Conservation (phyloP, 2,797 vertebrate species). For the Oreonectes daqikongensis region DNA sequence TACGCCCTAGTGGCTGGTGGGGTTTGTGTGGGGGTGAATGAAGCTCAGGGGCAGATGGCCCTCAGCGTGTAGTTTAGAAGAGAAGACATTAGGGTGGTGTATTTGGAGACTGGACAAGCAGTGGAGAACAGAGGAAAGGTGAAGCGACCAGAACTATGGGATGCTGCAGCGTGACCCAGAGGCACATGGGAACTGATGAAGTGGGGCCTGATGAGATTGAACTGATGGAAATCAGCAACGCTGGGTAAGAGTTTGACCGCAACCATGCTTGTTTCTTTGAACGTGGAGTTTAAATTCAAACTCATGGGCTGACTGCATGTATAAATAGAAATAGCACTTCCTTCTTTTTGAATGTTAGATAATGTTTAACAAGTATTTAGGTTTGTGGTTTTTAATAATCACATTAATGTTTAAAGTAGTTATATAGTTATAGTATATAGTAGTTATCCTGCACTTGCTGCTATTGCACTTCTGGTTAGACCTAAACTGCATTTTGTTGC, state of each 20-base stretch:
- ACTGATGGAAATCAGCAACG: conserved; percentile 73
- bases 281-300: not conserved
- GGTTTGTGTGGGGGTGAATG: conserved; percentile 62
- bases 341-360: conserved; percentile 40
- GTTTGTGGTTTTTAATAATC: not conserved
- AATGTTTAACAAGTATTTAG: conserved; percentile 27
- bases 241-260: conserved; percentile 72
- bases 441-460: no score
- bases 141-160: conserved; percentile 73
- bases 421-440: no score
- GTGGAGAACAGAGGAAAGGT: conserved; percentile 27
- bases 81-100: conserved; percentile 46
- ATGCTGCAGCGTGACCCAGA: conserved; percentile 83
- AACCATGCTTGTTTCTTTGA: not conserved
- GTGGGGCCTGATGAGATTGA: conserved; percentile 82
- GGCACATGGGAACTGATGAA: conserved; percentile 75
- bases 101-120: conserved; percentile 12
- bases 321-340: conserved; percentile 9
- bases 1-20: conserved; percentile 54
- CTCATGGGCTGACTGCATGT: not conserved
- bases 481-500: no score
- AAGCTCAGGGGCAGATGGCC: conserved; percentile 71
- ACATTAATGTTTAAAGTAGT: not conserved
- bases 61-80: conserved; percentile 62
- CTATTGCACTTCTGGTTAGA: no score